Evolutionary conservation across 2,113 vertebrate species (phyloP).

Genomic region (Bufo bufo): DNA sequence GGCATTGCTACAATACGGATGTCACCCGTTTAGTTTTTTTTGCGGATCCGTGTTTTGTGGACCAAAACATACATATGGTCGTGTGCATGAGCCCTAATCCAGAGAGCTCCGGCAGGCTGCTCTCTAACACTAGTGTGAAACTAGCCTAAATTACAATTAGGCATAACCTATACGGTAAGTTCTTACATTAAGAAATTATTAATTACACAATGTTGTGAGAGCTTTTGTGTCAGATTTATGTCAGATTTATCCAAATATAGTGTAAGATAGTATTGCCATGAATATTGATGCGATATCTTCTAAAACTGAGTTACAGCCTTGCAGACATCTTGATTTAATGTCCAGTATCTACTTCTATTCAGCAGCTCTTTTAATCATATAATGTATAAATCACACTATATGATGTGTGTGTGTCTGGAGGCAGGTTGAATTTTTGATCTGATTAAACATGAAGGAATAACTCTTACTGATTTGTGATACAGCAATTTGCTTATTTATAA

Average conservation of each 20-base stretch:
- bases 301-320: conserved; percentile 31
- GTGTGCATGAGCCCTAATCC: too few species aligned
- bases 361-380: conserved; percentile 35
- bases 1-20: too few species aligned
- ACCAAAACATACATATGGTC: too few species aligned
- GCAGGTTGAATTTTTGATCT: conserved; percentile 3
- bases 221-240: neutral
- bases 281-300: conserved; percentile 14
- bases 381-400: conserved; percentile 25
- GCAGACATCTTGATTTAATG: conserved; percentile 33
- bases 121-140: too few species aligned
- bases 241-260: neutral
- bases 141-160: neutral
- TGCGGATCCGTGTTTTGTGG: too few species aligned
- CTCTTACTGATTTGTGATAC: conserved; percentile 47
- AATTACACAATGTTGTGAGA: neutral
- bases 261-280: neutral
- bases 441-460: conserved; percentile 27
- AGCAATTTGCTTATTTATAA: conserved; percentile 42
- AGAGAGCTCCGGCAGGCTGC: too few species aligned
- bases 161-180: neutral
- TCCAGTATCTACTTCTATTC: conserved; percentile 12
- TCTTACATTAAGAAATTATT: neutral
- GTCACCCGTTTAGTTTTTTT: too few species aligned
- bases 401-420: conserved; percentile 38